Evolutionary conservation across 2,113 vertebrate species (phyloP), one percentile per base, ranked within the genome.

Genomic region (Anser brachyrhynchus): DNA sequence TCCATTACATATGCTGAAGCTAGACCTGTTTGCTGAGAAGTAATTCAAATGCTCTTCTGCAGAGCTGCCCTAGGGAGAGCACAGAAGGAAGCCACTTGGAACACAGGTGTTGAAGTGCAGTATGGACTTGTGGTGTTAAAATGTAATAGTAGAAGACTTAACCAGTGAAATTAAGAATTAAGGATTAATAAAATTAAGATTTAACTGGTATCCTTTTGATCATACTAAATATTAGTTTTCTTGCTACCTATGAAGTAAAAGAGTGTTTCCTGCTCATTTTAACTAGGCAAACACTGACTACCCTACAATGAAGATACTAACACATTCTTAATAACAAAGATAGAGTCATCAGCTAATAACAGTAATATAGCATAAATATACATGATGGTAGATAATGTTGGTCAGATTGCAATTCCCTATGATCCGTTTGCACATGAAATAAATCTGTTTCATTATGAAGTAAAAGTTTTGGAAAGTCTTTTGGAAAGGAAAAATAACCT

Each of bases 321-420:
- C 33, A n/a, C 10, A 6, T 35, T 80, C 26, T 81, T 92, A 90
- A 64, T 67, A 57, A 21, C 62, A 80, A 92, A 84, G 43, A n/a
- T 46, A 59, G 52, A 59, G 44, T 20, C 33, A 86, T 76, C 12
- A 64, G 76, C 74, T 29, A 86, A 20, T 71, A 92, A 58, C 85
- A 54, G 81, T 41, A 69, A 89, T 90, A 70, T 65, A 94, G 92
- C 76, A 91, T 94, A 87, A 87, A 92, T 71, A 84, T 46, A 61
- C 64, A 31, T 1, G 2, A 83, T 61, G 78, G 84, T 80, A 89
- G 51, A 71, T 62, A 37, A 37, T 11, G 14, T 23, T 75, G 35
- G 43, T 73, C 74, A 52, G 41, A 49, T 39, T 61, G 49, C 80
- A 58, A 15, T 91, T 86, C 43, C 66, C 41, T 51, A 12, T 29